Evolutionary conservation across 2,113 vertebrate genomes (phyloP), one percentile per base, ranked within the genome.

Genomic region (Rhinolophus sinicus): DNA sequence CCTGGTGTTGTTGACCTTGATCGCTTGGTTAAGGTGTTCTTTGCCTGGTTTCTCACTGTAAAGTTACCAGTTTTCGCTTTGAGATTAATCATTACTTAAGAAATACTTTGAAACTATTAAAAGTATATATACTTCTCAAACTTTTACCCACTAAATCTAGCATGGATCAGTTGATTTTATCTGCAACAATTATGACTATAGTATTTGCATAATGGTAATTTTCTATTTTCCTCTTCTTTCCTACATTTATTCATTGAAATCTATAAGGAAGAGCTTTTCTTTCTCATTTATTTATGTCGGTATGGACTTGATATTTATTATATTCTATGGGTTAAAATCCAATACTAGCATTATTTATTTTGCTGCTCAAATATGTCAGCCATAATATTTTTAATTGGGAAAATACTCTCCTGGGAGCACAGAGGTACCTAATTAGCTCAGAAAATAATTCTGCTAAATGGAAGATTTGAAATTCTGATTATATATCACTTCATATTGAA

Each of bases 371-470:
- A 88, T 76, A 95, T 47, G 0, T 76, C 62, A 95, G 24, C 8
- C 28, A 38, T 30, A 72, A 73, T 85, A 76, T 88, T 95, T 94
- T 84, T 60, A 96, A 78, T 89, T 70, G 16, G 64, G 67, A 78
- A 96, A 88, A 91, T 78, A 52, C 18, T 75, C 9, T 56, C 26
- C 14, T 76, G 0, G 82, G 72, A 87, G 40, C 21, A 62, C 6
- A 81, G 69, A 80, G 44, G 3, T 15, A 80, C 10, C 11, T 64
- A 70, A 60, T 85, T 60, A 40, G 18, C 54, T 91, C 26, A 67
- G 26, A 90, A 28, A 84, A 80, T 12, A 82, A 88, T 80, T 94
- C 22, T 84, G 70, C 11, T 52, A 93, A 94, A 8, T 52, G 40
- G 18, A 77, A 87, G n/a, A 75, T 75, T 58, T 75, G 78, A 88